A percentile compares a stretch with the other conserved stretches of the same genome.
These are phyloP conservation scores for Phaenicophaeus curvirostris DNA, from an alignment of 2,797 vertebrate genomes.

Conservation along the genomic window DNA sequence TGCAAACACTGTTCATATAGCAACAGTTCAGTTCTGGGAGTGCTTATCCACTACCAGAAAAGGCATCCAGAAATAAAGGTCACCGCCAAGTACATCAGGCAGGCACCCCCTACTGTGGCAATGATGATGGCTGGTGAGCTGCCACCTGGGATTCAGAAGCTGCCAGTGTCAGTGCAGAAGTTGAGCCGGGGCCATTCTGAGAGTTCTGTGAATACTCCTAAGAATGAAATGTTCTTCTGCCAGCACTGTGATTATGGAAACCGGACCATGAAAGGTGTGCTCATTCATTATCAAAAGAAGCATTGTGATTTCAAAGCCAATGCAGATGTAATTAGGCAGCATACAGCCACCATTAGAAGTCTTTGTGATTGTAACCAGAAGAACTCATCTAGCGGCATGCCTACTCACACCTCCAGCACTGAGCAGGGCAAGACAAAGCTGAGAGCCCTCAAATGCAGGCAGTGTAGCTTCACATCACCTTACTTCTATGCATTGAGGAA, in stretches of 20 bases:
- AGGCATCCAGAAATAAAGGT: constrained; percentile 98
- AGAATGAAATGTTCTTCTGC: constrained; percentile 97
- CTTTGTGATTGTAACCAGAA: constrained; percentile 93
- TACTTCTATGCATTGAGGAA: constrained; percentile 97
- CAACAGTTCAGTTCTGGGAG: constrained; percentile 97
- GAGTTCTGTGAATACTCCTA: constrained; percentile 79
- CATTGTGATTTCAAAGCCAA: constrained; percentile 96
- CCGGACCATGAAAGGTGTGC: constrained; percentile 96
- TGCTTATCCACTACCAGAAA: constrained; percentile 98
- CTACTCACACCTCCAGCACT: constrained; percentile 62
- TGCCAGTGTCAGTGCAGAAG: constrained; percentile 82
- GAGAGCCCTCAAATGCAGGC: constrained; percentile 93
- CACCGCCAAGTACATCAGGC: constrained; percentile 97
- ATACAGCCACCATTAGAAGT: constrained; percentile 95
- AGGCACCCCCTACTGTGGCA: constrained; percentile 92
- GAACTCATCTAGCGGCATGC: constrained; percentile 79
- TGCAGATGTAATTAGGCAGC: constrained; percentile 93
- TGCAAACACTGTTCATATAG: constrained; percentile 99
- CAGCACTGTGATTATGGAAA: constrained; percentile 99
- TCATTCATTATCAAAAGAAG: constrained; percentile 99
- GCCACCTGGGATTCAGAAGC: constrained; percentile 88
- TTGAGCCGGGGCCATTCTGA: constrained; percentile 84
- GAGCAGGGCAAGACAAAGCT: constrained; percentile 86
- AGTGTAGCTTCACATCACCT: constrained; percentile 93
- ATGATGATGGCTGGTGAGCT: constrained; percentile 91